Evolutionary conservation across 1,140 invertebrate genomes (phyloP).

Genomic region (Anthonomus grandis): DNA sequence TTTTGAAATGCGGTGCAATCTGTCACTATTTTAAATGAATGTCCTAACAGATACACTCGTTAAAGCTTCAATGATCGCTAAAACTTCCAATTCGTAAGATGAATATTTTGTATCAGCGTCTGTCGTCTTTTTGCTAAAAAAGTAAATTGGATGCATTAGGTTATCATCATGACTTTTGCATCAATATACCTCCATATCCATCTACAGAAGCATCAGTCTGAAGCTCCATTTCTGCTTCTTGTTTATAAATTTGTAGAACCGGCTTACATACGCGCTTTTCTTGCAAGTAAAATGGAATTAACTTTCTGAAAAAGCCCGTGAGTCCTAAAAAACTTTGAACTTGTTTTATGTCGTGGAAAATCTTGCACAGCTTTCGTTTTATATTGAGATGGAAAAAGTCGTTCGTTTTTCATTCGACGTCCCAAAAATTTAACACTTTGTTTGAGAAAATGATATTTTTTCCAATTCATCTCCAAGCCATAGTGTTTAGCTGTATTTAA

Average conservation of each 20-base stretch:
- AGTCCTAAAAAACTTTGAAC: slow-evolving; percentile 3
- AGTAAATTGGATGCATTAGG: neutral
- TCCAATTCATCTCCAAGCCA: slow-evolving; percentile 10
- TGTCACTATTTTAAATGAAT: too few species aligned
- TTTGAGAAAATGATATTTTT: slow-evolving; percentile 19
- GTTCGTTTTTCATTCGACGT: neutral
- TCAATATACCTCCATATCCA: too few species aligned
- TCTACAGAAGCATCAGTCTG: too few species aligned
- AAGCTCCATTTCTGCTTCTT: too few species aligned
- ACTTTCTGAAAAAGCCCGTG: slow-evolving; percentile 3
- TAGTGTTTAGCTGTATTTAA: slow-evolving; percentile 19
- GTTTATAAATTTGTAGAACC: neutral
- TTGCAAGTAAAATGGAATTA: neutral
- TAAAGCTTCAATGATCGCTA: too few species aligned
- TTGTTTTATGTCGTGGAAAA: neutral
- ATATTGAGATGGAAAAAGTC: slow-evolving; percentile 1
- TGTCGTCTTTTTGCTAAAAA: too few species aligned
- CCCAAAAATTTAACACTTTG: neutral
- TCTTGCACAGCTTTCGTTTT: neutral
- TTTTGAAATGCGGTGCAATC: too few species aligned
- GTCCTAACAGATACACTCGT: too few species aligned
- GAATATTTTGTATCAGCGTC: too few species aligned
- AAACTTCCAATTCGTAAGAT: too few species aligned
- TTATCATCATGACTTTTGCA: too few species aligned
- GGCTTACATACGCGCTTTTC: neutral